Evolutionary conservation across 2,888 invertebrate genomes (phyloP).

Genomic region (Branchipolynoe longqiensis): DNA sequence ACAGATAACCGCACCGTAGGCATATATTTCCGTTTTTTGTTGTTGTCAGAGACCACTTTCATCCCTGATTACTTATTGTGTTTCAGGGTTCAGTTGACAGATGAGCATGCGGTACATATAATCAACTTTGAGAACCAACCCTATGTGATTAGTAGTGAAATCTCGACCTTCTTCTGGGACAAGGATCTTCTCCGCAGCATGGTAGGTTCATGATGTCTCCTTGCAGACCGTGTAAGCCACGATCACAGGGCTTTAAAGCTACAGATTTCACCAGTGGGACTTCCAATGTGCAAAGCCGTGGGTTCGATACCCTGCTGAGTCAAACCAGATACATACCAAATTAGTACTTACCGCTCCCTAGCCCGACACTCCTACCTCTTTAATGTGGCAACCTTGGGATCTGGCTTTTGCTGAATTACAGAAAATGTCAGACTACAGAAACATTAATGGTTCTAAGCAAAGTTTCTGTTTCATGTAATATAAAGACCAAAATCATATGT

Average conservation of each 20-base stretch:
- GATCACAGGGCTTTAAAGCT: background rate
- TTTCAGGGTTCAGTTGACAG: constrained; percentile 72
- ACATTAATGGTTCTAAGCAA: too few relatives aligned
- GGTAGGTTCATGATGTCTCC: constrained; percentile 68
- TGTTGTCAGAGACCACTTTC: too few relatives aligned
- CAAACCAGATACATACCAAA: background rate
- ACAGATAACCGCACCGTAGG: too few relatives aligned
- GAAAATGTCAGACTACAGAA: too few relatives aligned
- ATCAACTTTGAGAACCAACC: constrained; percentile 71
- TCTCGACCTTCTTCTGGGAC: constrained; percentile 77
- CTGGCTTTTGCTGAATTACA: too few relatives aligned
- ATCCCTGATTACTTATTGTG: too few relatives aligned
- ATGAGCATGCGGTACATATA: constrained; percentile 70
- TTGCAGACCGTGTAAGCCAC: background rate
- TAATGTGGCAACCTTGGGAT: too few relatives aligned
- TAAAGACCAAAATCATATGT: too few relatives aligned
- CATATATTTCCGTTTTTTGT: too few relatives aligned
- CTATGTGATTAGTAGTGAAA: constrained; percentile 73
- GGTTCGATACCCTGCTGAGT: background rate
- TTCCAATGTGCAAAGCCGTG: background rate
- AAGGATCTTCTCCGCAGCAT: constrained; percentile 75
- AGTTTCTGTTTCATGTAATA: too few relatives aligned
- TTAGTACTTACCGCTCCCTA: too few relatives aligned
- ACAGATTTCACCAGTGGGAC: background rate
- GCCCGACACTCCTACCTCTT: too few relatives aligned